phyloP scores from a whole-genome alignment of 2,113 vertebrate species.

The Pteruthius melanotis region DNA sequence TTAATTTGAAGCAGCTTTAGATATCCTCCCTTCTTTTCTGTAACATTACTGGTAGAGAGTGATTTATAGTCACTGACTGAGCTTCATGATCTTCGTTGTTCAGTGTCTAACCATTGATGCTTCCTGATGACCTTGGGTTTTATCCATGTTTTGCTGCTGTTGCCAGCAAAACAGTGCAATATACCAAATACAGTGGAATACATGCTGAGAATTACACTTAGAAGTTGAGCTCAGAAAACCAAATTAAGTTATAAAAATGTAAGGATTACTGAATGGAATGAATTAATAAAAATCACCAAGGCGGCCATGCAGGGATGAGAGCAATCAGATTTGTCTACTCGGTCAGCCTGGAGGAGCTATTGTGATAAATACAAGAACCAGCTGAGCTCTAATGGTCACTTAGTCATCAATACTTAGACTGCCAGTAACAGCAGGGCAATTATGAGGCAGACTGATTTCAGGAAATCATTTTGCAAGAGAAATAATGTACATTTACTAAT shows the following conservation, averaged over 20 bases:
- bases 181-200: background rate
- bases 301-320: background rate
- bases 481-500: background rate
- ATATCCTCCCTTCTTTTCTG: background rate
- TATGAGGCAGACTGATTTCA: background rate
- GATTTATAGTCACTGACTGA: background rate
- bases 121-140: slow-evolving; percentile 11
- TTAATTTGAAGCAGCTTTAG: background rate
- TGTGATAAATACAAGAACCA: background rate
- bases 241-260: background rate
- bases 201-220: background rate
- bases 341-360: background rate
- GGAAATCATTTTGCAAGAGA: background rate
- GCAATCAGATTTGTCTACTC: background rate
- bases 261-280: background rate
- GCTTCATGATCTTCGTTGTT: background rate
- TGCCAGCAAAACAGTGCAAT: background rate
- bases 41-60: background rate
- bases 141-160: background rate
- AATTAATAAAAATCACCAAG: slow-evolving; percentile 1
- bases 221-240: background rate
- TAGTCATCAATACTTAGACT: background rate
- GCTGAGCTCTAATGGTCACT: slow-evolving; percentile 7
- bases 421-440: background rate
- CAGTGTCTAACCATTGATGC: background rate